Evolutionary conservation across 2,797 vertebrate species (phyloP).

Genomic region (Microtus agrestis): DNA sequence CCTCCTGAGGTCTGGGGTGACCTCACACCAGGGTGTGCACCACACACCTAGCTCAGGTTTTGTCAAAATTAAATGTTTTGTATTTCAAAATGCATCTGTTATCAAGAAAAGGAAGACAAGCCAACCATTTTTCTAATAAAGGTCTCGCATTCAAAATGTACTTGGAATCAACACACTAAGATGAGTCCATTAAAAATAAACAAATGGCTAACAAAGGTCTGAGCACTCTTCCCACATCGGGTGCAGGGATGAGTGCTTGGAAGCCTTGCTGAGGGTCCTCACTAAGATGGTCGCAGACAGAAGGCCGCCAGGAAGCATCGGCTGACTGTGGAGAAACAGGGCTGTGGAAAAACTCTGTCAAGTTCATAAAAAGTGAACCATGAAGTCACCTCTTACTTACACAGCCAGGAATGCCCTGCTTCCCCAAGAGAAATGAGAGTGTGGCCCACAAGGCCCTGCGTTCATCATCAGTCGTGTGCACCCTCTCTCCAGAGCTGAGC

Average conservation of each 20-base stretch:
- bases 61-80: neutral
- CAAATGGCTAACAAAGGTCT: neutral
- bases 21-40: neutral
- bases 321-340: neutral
- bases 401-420: neutral
- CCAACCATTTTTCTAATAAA: neutral
- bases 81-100: slow-evolving; percentile 30
- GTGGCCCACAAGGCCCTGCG: neutral
- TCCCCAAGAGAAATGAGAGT: neutral
- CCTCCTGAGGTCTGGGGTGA: neutral
- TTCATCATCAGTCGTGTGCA: neutral
- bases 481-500: neutral
- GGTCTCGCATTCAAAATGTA: neutral
- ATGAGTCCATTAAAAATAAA: slow-evolving; percentile 34
- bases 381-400: neutral
- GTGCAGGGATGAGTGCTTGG: neutral
- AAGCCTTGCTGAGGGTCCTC: neutral
- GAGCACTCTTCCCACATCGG: neutral
- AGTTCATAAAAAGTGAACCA: neutral
- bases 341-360: neutral
- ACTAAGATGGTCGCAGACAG: neutral
- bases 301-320: neutral
- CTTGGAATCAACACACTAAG: neutral
- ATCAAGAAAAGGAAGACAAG: slow-evolving; percentile 30
- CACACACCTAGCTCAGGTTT: neutral